Base-by-base conservation (phyloP, 2,888 invertebrate species). In the Folsomia manolachei region DNA sequence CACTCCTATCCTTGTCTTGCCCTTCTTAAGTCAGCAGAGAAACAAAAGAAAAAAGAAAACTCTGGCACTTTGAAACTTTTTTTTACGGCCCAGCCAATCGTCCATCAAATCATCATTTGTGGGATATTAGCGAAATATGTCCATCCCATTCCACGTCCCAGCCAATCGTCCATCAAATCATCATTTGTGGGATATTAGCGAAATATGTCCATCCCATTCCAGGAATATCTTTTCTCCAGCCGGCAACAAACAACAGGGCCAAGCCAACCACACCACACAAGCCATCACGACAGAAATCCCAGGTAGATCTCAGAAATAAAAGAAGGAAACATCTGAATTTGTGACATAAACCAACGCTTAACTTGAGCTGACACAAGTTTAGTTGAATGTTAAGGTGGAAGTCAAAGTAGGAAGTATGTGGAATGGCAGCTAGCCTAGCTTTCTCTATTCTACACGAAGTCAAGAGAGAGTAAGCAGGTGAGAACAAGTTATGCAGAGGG, bases 81-180 rank as follows among this genome's bases (percentile, higher is more conserved):
- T 56, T 56, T 21, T 2, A n/a, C 56, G 9, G 9, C 51, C n/a
- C 70, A 72, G 67, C 66, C 65, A 69, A 53, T 53, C 60, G 65
- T 63, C 71, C 69, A 75, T 73, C 75, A 75, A 75, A 75, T 75
- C 73, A 72, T 75, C 72, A 75, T 75, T 75, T 72, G 69, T 51
- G 63, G 71, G 72, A 71, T 75, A 75, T 75, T 72, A 72, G 75
- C 52, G 67, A 60, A 66, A 39, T 39, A 39, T 14, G 14, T 39
- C 4, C 39, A 39, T 39, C 14, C 39, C 7, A 39, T 56, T 56
- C n/a, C 7, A n/a, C 56, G 9, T 51, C 51, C n/a, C 70, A 72
- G 67, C 66, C 65, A 69, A 53, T 53, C 60, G 65, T 63, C 71
- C 69, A 75, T 73, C 75, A 75, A 75, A 75, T 75, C 73, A 72